Evolutionary conservation across 2,797 vertebrate genomes (phyloP).

Genomic region (Liasis olivaceus): DNA sequence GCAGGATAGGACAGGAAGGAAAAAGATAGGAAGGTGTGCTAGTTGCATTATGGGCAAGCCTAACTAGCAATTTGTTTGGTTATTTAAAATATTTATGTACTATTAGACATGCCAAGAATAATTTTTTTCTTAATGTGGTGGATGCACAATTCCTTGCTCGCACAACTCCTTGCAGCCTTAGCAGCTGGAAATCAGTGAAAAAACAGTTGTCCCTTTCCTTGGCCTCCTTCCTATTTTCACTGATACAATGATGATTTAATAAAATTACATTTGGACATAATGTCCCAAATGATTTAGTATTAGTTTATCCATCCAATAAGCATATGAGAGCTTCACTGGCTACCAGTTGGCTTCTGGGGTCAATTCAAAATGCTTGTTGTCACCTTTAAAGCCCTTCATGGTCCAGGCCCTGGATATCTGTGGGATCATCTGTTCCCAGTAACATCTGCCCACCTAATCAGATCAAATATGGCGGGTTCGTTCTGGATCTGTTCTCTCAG

Average conservation of each 20-base stretch:
- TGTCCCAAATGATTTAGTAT: neutral
- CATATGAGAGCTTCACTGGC: neutral
- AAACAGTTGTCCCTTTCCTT: neutral
- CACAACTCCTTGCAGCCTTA: neutral
- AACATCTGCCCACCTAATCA: neutral
- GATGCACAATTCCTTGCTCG: neutral
- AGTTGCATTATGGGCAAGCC: neutral
- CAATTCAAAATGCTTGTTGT: neutral
- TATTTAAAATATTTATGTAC: neutral
- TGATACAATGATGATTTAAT: neutral
- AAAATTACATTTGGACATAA: neutral
- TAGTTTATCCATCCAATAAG: neutral
- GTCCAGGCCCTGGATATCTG: neutral
- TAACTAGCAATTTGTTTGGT: neutral
- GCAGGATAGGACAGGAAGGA: neutral
- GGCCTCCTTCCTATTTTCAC: neutral
- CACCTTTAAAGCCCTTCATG: neutral
- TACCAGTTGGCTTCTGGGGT: neutral
- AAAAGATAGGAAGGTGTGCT: neutral
- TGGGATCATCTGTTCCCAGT: neutral
- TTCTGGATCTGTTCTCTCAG: neutral
- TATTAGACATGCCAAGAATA: neutral
- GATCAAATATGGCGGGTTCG: neutral
- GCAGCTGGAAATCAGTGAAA: neutral
- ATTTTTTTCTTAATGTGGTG: neutral